Conservation (phyloP, 2,888 invertebrate species). For the Limenitis camilla region DNA sequence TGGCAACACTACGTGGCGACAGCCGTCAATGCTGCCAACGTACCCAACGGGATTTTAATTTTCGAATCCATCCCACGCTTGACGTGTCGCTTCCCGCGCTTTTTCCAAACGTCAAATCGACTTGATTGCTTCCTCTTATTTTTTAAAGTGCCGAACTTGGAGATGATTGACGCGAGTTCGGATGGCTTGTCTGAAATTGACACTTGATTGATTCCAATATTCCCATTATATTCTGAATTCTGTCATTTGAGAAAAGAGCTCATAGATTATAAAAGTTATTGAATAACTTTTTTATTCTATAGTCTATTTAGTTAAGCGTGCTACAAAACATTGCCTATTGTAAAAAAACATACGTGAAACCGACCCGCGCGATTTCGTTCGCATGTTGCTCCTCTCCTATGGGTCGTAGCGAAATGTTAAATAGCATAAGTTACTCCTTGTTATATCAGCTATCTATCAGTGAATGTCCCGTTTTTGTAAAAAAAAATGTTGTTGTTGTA, state of each 20-base stretch:
- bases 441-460: too few species aligned
- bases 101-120: conserved; percentile 56
- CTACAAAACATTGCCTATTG: too few species aligned
- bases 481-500: too few species aligned
- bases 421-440: too few species aligned
- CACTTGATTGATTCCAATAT: conserved; percentile 51
- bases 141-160: conserved; percentile 58
- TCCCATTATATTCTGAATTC: conserved; percentile 27
- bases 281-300: too few species aligned
- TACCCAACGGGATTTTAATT: conserved; percentile 69
- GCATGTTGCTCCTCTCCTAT: too few species aligned
- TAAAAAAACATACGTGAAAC: too few species aligned
- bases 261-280: background rate
- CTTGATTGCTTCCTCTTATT: conserved; percentile 55
- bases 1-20: conserved; percentile 45
- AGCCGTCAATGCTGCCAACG: conserved; percentile 59
- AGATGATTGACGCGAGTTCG: conserved; percentile 49
- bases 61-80: conserved; percentile 64
- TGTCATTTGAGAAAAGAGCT: background rate
- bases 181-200: conserved; percentile 41
- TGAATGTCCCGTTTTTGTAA: too few species aligned
- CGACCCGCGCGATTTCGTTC: too few species aligned
- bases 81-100: conserved; percentile 46
- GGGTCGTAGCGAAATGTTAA: too few species aligned
- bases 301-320: too few species aligned